Evolutionary conservation across 1,140 invertebrate species (phyloP), one percentile per base, ranked within the genome.

Genomic region (Aphidius ervi): DNA sequence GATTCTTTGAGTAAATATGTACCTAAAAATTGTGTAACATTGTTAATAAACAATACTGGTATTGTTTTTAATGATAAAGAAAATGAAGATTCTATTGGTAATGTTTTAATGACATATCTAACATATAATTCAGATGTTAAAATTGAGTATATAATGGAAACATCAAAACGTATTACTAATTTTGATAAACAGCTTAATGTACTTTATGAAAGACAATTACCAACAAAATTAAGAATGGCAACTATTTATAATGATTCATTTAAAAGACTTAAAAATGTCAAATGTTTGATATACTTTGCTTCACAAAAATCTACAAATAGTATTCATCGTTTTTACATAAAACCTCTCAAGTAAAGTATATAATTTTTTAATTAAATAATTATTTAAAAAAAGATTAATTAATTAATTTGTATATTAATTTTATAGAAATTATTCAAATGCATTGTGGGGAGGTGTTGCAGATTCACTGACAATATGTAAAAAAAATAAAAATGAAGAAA

Each of bases 391-490:
- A 47, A 10, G 9, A 43, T 43, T 43, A 43, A 43, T 43, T 43
- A 43, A 43, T 6, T 43, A 6, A 43, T 43, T 43, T 43, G 42
- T 6, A 9, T 43, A 43, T 43, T 9, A 7, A 43, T 43, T 6
- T 9, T 9, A 7, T 6, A 9, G 42, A 43, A 6, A 6, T 43
- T 66, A 60, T 55, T 41, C 46, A 43, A 56, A n/a, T 47, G 54
- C 16, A 9, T 10, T 46, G 4, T 62, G 60, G 60, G 78, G 78
- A 55, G 75, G 76, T 40, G 58, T 73, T 23, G 63, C 63, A 6
- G 16, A 57, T 6, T 37, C 70, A 39, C 46, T 73, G 47, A 48
- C 41, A 31, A 2, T 69, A 6, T 72, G 68, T 50, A 63, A 67
- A 49, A 42, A 49, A 46, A 31, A 62, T 37, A 68, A 63, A 47